These are phyloP conservation scores for Lissonota sp. DNA, from an alignment of 2,888 invertebrate genomes.

Conservation along the genomic window DNA sequence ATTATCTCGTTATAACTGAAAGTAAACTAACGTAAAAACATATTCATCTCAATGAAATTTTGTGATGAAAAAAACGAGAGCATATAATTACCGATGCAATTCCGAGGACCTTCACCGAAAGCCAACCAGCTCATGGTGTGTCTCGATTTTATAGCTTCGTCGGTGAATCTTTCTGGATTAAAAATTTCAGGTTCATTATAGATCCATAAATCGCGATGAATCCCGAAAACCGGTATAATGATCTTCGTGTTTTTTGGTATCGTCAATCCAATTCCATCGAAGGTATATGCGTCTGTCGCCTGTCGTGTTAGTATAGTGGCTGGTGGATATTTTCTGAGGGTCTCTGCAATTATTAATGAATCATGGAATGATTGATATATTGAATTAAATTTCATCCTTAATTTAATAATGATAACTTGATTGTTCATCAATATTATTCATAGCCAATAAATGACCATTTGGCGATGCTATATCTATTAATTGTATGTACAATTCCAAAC, in stretches of 20 bases:
- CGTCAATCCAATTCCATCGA: constrained; percentile 57
- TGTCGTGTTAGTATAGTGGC: constrained; percentile 76
- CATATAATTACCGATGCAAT: constrained; percentile 77
- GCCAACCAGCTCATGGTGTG: constrained; percentile 74
- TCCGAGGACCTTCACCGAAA: constrained; percentile 79
- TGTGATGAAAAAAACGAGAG: constrained; percentile 10
- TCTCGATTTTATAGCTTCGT: constrained; percentile 66
- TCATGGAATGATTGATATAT: too few species aligned
- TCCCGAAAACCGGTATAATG: constrained; percentile 61
- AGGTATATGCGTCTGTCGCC: constrained; percentile 71
- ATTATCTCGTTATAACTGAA: too few species aligned
- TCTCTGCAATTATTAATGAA: constrained; percentile 76
- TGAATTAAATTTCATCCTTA: too few species aligned
- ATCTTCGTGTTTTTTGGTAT: constrained; percentile 55
- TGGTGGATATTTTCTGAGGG: constrained; percentile 83
- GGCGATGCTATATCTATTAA: not conserved
- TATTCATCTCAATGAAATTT: constrained; percentile 17
- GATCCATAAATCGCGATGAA: constrained; percentile 63
- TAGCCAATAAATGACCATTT: not conserved
- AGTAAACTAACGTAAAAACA: constrained; percentile 27
- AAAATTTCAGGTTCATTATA: constrained; percentile 73
- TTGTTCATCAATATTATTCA: constrained; percentile 36
- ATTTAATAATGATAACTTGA: not conserved
- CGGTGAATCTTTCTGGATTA: constrained; percentile 76
- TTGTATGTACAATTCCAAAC: too few species aligned